Percentiles rank a stretch among this genome's conserved stretches.
Conservation (phyloP, 2,113 vertebrate species). For the Brienomyrus brachyistius region DNA sequence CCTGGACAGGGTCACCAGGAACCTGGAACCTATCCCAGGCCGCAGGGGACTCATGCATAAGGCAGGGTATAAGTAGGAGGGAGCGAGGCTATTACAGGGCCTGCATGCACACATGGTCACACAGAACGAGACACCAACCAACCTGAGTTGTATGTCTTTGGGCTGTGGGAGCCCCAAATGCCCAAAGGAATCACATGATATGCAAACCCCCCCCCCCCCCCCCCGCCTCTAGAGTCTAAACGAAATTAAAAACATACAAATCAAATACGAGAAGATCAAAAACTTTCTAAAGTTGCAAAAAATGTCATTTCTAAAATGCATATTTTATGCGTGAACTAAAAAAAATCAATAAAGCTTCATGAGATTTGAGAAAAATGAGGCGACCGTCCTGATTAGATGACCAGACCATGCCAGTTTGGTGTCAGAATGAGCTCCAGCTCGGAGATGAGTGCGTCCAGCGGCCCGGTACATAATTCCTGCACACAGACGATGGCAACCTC, state of each 20-base stretch:
- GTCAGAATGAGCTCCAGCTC: not conserved
- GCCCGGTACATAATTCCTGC: not conserved
- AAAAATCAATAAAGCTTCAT: not conserved
- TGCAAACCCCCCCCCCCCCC: not conserved
- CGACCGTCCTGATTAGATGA: not conserved
- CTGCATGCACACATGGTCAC: not conserved
- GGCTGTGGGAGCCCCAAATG: not conserved
- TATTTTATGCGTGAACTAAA: not conserved
- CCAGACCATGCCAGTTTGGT: not conserved
- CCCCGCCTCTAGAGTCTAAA: not conserved
- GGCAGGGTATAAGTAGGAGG: not conserved
- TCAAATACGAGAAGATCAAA: not conserved
- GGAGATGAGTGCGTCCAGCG: not conserved
- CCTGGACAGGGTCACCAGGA: not conserved
- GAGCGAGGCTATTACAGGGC: not conserved
- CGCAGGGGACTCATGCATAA: not conserved
- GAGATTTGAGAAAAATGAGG: not conserved
- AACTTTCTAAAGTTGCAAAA: not conserved
- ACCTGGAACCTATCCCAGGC: not conserved
- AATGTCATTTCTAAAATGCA: not conserved
- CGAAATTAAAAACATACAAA: not conserved
- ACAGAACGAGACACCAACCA: not conserved
- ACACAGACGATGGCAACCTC: not conserved
- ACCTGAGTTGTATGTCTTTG: not conserved
- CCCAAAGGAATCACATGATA: not conserved